These are phyloP conservation scores for Oncorhynchus clarkii DNA, from an alignment of 2,113 vertebrate species.

Conservation along the genomic window DNA sequence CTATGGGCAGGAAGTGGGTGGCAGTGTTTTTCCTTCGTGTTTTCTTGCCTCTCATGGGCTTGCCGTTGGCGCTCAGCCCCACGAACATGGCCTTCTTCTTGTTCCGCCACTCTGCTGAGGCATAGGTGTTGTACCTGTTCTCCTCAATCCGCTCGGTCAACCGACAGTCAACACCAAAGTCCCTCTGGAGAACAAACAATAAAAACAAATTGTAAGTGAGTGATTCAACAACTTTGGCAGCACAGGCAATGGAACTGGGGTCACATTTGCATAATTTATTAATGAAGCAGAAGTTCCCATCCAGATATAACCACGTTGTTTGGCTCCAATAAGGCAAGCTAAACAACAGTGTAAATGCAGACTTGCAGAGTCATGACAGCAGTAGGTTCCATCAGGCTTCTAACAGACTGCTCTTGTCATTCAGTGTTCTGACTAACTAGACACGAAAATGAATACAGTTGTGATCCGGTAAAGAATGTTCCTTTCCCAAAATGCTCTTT, in stretches of 20 bases:
- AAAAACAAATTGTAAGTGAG: background rate
- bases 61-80: slow-evolving; percentile 90
- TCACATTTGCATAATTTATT: too few relatives aligned
- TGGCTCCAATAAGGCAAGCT: background rate
- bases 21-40: slow-evolving; percentile 95
- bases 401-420: slow-evolving; percentile 6
- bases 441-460: slow-evolving; percentile 50
- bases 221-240: background rate
- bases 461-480: slow-evolving; percentile 46
- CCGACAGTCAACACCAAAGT: slow-evolving; percentile 92
- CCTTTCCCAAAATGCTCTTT: slow-evolving; percentile 25
- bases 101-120: slow-evolving; percentile 92
- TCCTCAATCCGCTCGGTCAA: slow-evolving; percentile 97
- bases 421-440: slow-evolving; percentile 43
- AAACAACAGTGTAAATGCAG: background rate
- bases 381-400: background rate
- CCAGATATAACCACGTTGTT: background rate
- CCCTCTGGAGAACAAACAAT: slow-evolving; percentile 78
- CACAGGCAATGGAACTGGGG: too few relatives aligned
- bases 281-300: background rate
- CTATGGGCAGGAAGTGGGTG: slow-evolving; percentile 94
- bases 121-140: slow-evolving; percentile 98
- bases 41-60: slow-evolving; percentile 89
- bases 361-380: background rate
- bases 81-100: slow-evolving; percentile 96